Evolutionary conservation across 1,140 invertebrate genomes (phyloP).

Genomic region (Dendrolimus punctatus): DNA sequence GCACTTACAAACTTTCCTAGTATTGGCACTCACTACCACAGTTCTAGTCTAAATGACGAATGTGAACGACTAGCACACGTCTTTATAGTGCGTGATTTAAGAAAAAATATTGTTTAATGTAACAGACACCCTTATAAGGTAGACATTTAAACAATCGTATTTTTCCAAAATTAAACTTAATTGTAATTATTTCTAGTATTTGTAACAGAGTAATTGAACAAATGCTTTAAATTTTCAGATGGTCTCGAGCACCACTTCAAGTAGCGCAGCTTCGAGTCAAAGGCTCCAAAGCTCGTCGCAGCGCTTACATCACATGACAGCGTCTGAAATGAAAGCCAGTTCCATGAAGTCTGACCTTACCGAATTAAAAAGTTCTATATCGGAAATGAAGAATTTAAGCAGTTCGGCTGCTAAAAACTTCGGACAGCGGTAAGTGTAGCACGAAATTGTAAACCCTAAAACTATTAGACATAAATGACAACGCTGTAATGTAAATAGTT

Average conservation of each 20-base stretch:
- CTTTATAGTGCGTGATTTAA: conserved; percentile 18
- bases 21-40: conserved; percentile 62
- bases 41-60: conserved; percentile 61
- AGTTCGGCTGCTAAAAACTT: conserved; percentile 69
- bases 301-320: conserved; percentile 49
- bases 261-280: conserved; percentile 73
- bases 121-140: too few relatives aligned
- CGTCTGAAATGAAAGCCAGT: conserved; percentile 78
- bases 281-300: conserved; percentile 71
- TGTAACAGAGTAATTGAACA: not conserved
- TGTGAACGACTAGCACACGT: conserved; percentile 35
- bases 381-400: conserved; percentile 80
- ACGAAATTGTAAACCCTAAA: not conserved
- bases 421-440: conserved; percentile 61
- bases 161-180: not conserved
- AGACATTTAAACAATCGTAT: not conserved
- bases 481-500: conserved; percentile 23
- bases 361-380: conserved; percentile 83
- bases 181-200: conserved; percentile 1
- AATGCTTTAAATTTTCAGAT: conserved; percentile 41
- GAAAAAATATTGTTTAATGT: not conserved
- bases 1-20: conserved; percentile 42
- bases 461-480: conserved; percentile 9
- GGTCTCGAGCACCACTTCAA: conserved; percentile 72
- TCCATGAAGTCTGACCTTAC: conserved; percentile 82